Conservation (phyloP, 1,140 invertebrate species). For the Nylanderia fulva region DNA sequence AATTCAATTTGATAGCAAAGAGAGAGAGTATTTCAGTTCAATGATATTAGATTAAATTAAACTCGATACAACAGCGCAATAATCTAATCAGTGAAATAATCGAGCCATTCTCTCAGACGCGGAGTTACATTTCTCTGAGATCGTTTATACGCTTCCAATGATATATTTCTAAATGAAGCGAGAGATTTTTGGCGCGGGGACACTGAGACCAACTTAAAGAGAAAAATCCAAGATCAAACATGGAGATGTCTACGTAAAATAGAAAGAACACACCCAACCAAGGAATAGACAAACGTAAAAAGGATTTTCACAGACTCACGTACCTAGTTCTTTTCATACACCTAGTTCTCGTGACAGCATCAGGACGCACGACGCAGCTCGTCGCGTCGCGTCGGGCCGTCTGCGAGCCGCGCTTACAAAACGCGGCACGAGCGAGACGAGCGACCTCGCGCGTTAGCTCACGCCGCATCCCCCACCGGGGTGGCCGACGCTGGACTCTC, state of each 20-base stretch:
- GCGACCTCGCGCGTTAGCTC: constrained; percentile 28
- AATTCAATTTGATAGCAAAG: not conserved
- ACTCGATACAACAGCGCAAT: not conserved
- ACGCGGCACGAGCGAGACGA: no score
- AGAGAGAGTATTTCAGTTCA: not conserved
- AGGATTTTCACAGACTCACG: not conserved
- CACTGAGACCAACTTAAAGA: not conserved
- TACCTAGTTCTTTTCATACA: no score
- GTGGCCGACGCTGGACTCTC: constrained; percentile 41
- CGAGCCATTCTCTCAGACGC: not conserved
- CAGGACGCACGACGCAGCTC: no score
- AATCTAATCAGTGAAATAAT: not conserved
- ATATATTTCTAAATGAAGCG: no score
- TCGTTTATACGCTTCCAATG: no score
- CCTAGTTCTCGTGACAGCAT: not conserved
- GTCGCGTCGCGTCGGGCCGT: not conserved
- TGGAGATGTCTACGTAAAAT: not conserved
- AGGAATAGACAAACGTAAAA: not conserved
- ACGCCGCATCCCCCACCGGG: constrained; percentile 41
- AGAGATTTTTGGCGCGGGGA: no score
- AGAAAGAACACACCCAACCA: not conserved
- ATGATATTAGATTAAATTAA: no score
- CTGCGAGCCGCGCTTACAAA: no score
- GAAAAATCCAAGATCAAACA: not conserved
- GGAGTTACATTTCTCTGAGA: no score